Evolutionary conservation across 2,888 invertebrate species (phyloP), one percentile per base, ranked within the genome.

Genomic region (Caradrina clavipalpis): DNA sequence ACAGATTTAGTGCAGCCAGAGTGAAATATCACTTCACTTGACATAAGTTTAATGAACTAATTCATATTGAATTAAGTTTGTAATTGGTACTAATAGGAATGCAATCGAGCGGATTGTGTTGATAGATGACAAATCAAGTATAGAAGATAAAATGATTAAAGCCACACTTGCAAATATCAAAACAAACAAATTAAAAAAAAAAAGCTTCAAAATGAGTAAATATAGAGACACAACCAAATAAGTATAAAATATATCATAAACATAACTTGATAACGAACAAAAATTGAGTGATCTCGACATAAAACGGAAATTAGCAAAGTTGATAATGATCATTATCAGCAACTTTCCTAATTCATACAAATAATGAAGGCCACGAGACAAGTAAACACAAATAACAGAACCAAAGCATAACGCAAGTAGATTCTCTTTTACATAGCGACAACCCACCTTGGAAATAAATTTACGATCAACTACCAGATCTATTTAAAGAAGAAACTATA

Each of bases 401-500:
- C 31, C 13, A 22, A 56, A 65, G 22, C 11, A 17, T 39, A 51
- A 56, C 17, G 8, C 56, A 69, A 55, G 21, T 60, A 53, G 49
- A 31, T 60, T 35, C 45, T 70, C 17, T 21, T 4, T 15, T 15
- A 0, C 31, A 19, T 17, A 56, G 47, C 45, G 69, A 76, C 56
- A 76, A 22, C 10, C 70, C 19, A 69, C 49, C 69, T 50, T 21
- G 26, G 50, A 66, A 53, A 60, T 39, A 21, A 56, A 71, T 66
- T 55, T 53, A 73, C 57, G 60, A 57, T 49, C 66, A 68, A 61
- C 21, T 58, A 68, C 51, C 11, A 31, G 42, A 50, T 64, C 58
- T 72, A 70, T 76, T 58, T 71, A 66, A 71, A 73, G 67, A 59
- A 21, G 54, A n/a, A 66, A 62, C 81, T 62, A 76, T 78, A 71